These are phyloP conservation scores for Drosophila nigrodunni DNA, from an alignment of 1,140 invertebrate genomes.

Conservation along the genomic window DNA sequence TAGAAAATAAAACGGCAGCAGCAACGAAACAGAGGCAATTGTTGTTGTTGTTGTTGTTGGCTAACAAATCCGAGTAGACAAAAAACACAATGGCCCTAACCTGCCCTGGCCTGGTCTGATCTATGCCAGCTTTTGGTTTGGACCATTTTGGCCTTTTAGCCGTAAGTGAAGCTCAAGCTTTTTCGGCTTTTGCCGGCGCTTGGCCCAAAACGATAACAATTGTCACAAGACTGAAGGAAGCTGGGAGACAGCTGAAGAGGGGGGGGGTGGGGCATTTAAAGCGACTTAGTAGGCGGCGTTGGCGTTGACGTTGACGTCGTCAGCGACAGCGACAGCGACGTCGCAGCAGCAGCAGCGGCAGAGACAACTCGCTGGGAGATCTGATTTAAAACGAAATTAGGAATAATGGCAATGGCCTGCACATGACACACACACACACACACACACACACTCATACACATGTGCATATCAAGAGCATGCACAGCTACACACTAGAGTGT, in stretches of 20 bases:
- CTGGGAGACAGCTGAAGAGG: not conserved
- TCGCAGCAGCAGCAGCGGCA: slow-evolving; percentile 17
- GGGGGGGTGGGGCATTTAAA: not conserved
- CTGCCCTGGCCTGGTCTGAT: slow-evolving; percentile 52
- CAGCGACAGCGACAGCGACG: slow-evolving; percentile 13
- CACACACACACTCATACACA: slow-evolving; percentile 29
- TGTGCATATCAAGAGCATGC: slow-evolving; percentile 31
- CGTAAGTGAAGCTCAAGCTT: slow-evolving; percentile 19
- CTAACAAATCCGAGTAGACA: not conserved
- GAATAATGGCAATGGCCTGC: slow-evolving; percentile 81
- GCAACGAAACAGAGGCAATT: slow-evolving; percentile 57
- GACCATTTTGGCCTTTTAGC: slow-evolving; percentile 48
- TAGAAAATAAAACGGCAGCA: slow-evolving; percentile 73
- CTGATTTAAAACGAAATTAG: slow-evolving; percentile 84
- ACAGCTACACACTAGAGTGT: slow-evolving; percentile 24
- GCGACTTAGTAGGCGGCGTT: slow-evolving; percentile 48
- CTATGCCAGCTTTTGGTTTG: slow-evolving; percentile 44
- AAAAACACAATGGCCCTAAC: slow-evolving; percentile 52
- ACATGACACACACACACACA: slow-evolving; percentile 73
- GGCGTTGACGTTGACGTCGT: slow-evolving; percentile 28
- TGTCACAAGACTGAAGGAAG: slow-evolving; percentile 8
- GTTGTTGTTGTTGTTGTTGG: slow-evolving; percentile 28
- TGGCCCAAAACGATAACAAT: slow-evolving; percentile 44
- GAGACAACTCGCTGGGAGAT: slow-evolving; percentile 59
- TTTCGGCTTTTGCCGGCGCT: slow-evolving; percentile 40